These are phyloP conservation scores for Scolopax rusticola DNA, from an alignment of 2,797 vertebrate species.

Conservation along the genomic window DNA sequence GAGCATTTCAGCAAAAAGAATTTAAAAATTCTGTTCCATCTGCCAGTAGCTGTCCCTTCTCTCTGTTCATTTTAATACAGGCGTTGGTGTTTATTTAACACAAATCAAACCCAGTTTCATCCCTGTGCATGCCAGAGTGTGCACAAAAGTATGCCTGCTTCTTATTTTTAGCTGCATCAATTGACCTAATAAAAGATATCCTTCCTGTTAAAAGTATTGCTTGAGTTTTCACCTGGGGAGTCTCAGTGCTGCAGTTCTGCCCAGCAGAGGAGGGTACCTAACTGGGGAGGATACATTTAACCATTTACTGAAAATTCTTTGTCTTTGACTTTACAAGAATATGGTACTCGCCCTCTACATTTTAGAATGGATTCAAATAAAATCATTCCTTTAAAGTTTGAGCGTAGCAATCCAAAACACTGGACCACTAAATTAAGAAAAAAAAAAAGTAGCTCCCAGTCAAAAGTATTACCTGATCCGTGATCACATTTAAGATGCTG, in stretches of 20 bases:
- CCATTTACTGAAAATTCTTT: not conserved
- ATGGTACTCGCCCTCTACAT: not conserved
- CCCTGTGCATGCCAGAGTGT: not conserved
- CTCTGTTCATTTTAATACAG: not conserved
- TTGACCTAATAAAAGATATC: not conserved
- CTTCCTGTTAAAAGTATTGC: not conserved
- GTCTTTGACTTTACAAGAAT: not conserved
- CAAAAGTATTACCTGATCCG: not conserved
- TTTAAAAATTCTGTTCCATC: not conserved
- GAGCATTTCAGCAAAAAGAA: not conserved
- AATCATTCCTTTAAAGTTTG: not conserved
- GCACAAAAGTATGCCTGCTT: not conserved
- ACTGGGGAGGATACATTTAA: not conserved
- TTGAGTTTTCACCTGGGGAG: not conserved
- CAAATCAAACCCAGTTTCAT: not conserved
- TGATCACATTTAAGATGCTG: not conserved
- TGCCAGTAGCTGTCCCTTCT: not conserved
- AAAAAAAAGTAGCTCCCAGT: not conserved
- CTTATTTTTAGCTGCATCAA: not conserved
- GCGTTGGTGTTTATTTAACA: not conserved
- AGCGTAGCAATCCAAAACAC: not conserved
- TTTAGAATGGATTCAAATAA: not conserved
- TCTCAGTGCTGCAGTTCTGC: not conserved
- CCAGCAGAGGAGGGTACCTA: not conserved
- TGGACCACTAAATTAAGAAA: not conserved